phyloP scores from a whole-genome alignment of 1,140 invertebrate species.

The Drosophila pruinosa region DNA sequence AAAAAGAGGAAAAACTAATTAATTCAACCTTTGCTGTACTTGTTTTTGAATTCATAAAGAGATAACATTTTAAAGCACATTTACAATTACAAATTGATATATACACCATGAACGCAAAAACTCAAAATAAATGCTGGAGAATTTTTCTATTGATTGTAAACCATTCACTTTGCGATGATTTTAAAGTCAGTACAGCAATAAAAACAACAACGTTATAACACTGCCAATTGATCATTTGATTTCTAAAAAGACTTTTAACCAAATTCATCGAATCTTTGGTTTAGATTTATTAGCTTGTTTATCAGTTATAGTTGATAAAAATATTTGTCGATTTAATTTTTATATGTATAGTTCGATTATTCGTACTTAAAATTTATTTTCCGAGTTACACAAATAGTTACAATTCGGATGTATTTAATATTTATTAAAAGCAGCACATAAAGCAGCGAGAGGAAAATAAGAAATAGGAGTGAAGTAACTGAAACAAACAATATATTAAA shows the following conservation, averaged over 20 bases:
- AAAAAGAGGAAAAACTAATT: constrained; percentile 27
- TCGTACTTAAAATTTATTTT: constrained; percentile 33
- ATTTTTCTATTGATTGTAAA: constrained; percentile 34
- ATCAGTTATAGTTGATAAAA: constrained; percentile 13
- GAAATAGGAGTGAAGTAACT: neutral
- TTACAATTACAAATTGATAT: constrained; percentile 57
- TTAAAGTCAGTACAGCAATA: constrained; percentile 26
- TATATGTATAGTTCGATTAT: constrained; percentile 47
- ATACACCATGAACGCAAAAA: constrained; percentile 17
- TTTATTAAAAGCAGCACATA: constrained; percentile 44
- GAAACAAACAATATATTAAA: constrained; percentile 22
- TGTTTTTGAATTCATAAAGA: constrained; percentile 56
- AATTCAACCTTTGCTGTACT: constrained; percentile 62
- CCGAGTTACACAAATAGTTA: constrained; percentile 34
- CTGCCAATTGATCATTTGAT: constrained; percentile 60
- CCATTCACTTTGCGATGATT: constrained; percentile 31
- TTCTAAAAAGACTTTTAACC: constrained; percentile 46
- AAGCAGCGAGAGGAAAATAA: neutral
- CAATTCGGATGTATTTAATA: constrained; percentile 52
- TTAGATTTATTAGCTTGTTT: constrained; percentile 31
- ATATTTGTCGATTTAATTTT: constrained; percentile 48
- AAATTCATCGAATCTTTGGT: constrained; percentile 55
- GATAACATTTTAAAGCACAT: constrained; percentile 66
- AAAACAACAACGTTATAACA: constrained; percentile 37
- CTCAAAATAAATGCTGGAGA: neutral